A percentile compares a stretch with the other conserved stretches of the same genome.
phyloP scores from a whole-genome alignment of 2,113 vertebrate species.

The Azemiops feae region DNA sequence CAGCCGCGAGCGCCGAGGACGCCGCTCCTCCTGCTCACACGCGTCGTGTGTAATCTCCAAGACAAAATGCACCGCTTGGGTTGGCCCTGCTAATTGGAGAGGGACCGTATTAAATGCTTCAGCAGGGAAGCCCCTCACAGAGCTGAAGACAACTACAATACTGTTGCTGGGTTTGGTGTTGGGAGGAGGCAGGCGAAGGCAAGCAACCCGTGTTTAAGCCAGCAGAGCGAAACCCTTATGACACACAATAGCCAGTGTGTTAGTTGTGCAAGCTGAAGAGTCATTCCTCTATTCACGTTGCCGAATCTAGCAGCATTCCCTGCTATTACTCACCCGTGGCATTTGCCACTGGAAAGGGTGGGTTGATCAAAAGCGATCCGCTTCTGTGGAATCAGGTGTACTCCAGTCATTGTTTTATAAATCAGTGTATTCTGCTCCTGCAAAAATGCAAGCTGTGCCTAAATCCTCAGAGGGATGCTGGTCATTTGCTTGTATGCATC shows the following conservation, averaged over 20 bases:
- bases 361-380: not conserved
- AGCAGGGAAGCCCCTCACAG: not conserved
- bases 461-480: not conserved
- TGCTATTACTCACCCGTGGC: not conserved
- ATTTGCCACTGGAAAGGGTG: not conserved
- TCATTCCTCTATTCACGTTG: not conserved
- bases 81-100: not conserved
- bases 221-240: not conserved
- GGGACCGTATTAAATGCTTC: not conserved
- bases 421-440: not conserved
- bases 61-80: not conserved
- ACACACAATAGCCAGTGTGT: not conserved
- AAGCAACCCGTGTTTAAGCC: not conserved
- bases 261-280: not conserved
- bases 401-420: not conserved
- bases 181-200: not conserved
- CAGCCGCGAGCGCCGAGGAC: not conserved
- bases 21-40: not conserved
- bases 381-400: not conserved
- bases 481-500: not conserved
- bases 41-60: not conserved
- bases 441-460: not conserved
- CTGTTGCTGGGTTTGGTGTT: not conserved
- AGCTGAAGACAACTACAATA: not conserved
- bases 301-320: not conserved